Base-by-base conservation (phyloP, 23 tunicate genomes). In the Botrylloides violaceus region DNA sequence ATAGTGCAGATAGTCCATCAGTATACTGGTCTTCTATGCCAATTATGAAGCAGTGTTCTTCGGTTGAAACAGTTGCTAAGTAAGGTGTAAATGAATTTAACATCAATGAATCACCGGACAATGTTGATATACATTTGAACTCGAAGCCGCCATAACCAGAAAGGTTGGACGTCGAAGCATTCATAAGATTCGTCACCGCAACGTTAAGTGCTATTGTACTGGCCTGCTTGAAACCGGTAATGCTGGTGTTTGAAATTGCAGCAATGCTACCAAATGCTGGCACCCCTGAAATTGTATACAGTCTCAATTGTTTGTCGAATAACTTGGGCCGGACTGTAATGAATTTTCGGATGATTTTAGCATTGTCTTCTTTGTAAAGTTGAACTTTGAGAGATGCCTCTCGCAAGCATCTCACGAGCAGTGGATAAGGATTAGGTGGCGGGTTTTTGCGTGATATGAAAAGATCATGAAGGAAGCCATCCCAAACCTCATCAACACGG, bases 391-490 rank as follows among this genome's bases (percentile, higher is more conserved):
- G 50, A 64, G 61, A 73, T 32, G 66, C 79, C 71, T 65, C 71
- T 38, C 83, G 56, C 29, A 84, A 33, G 19, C 59, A 28, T 18
- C 79, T 30, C n/a, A 78, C 62, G 9, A 78, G 38, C n/a, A 58
- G 26, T 29, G 92, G 83, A 58, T 61, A 72, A 15, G 92, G 92
- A 58, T 84, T 84, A 3, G 92, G 83, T 18, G 92, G 92, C n/a
- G 78, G 63, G 43, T 73, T 58, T 24, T 78, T 77, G 4, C 49
- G 32, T 29, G n/a, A 18, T 9, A 84, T 59, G 4, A 84, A 59
- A 55, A 84, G 34, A 61, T 31, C 28, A 9, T 84, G 58, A 35
- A 78, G 22, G 27, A 84, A 78, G 24, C 49, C 74, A 71, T 32
- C 71, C 83, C 83, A 78, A 0, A 73, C 64, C 64, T 72, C 62